Evolutionary conservation across 1,140 invertebrate genomes (phyloP).

Genomic region (Samia ricini): DNA sequence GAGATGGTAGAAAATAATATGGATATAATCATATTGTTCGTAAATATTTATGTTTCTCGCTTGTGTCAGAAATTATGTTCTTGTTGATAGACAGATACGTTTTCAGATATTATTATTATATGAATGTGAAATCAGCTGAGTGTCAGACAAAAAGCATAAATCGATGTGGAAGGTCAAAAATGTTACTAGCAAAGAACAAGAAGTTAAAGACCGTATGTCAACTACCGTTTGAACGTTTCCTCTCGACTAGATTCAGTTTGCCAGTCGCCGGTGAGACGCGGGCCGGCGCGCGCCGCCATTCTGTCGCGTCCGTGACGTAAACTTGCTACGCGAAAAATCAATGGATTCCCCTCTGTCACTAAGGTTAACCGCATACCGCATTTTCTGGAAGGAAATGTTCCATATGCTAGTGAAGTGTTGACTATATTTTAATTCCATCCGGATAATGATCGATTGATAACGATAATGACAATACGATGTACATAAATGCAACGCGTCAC

Average conservation of each 20-base stretch:
- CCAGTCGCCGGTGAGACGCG: constrained; percentile 64
- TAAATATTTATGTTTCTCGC: no score
- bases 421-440: constrained; percentile 29
- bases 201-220: constrained; percentile 51
- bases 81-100: not conserved
- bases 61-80: no score
- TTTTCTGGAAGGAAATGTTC: constrained; percentile 70
- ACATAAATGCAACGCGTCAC: constrained; percentile 41
- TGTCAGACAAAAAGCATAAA: constrained; percentile 23
- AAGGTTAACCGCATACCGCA: constrained; percentile 74
- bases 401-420: constrained; percentile 68
- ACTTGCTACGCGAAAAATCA: constrained; percentile 68
- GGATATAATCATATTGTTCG: no score
- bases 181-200: constrained; percentile 34
- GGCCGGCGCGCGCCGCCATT: constrained; percentile 65
- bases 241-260: constrained; percentile 38
- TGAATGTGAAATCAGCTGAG: not conserved
- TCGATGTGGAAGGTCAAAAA: constrained; percentile 61
- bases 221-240: constrained; percentile 50
- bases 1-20: not conserved
- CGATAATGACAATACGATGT: constrained; percentile 37
- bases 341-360: constrained; percentile 59
- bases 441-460: constrained; percentile 26
- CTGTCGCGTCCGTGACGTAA: constrained; percentile 63
- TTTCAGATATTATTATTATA: not conserved